Base-by-base conservation (phyloP, 2,888 invertebrate species). In the Formica aserva region DNA sequence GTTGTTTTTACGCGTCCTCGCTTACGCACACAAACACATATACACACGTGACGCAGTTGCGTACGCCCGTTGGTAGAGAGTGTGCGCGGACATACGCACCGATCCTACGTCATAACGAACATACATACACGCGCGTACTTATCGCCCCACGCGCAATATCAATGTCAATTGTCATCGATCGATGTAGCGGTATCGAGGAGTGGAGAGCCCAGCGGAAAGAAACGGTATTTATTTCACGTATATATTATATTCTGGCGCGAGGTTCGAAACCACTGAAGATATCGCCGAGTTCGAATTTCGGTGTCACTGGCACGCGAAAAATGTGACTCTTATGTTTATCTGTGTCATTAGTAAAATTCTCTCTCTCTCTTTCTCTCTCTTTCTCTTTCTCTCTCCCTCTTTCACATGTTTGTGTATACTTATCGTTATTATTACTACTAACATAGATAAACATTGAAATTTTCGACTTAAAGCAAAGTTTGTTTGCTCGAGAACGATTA, bases 1-100 rank as follows among this genome's bases (percentile, higher is more conserved):
- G 89, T 91, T 88, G 88, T 89, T 91, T 90, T 89, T 91, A 92
- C 88, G 91, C 91, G 91, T 87, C n/a, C 41, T 60, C 65, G 85
- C 88, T 71, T 60, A 75, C 78, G 78, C 75, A 71, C 72, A 83
- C 86, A n/a, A 71, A 66, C 65, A 65, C 76, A 48, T 80, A 26
- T 62, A 32, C 41, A 35, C 75, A 26, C 18, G n/a, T 48, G 41
- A 55, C 67, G 32, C 62, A 29, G 45, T 52, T 6, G 13, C 13
- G 13, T 18, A 41, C 22, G 52, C 52, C 13, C 45, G 55, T 38
- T n/a, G 22, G 11, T 48, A 41, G 74, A 41, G 74, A 41, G n/a
- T 3, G 52, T 13, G 41, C 63, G 32, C 48, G 29, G 41, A 18
- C 9, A 22, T 41, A 29, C 18, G 52, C 38, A 9, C 41, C 8